Conservation (phyloP, 2,113 vertebrate species). For the Spea bombifrons region DNA sequence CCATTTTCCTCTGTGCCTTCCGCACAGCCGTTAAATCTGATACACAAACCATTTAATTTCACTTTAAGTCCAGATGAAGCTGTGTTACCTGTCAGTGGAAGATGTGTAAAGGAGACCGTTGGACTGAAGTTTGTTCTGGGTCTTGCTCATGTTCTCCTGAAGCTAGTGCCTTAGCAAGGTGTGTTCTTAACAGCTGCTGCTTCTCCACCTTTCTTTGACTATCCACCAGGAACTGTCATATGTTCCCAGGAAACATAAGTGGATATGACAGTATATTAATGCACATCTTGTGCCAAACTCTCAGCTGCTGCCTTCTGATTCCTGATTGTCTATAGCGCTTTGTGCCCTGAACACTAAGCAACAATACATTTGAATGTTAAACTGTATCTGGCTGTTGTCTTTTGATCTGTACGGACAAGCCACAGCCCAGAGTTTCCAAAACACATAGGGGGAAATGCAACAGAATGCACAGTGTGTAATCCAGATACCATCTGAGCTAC, state of each 20-base stretch:
- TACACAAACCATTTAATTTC: constrained; percentile 4
- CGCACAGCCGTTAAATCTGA: neutral
- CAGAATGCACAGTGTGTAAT: constrained; percentile 2
- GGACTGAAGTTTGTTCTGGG: neutral
- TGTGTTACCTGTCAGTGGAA: constrained; percentile 9
- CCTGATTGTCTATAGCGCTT: constrained; percentile 30
- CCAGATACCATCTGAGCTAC: neutral
- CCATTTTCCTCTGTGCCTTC: neutral
- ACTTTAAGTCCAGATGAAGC: constrained; percentile 11
- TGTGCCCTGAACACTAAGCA: constrained; percentile 40
- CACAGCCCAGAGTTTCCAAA: neutral
- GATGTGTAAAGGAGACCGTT: neutral
- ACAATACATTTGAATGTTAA: constrained; percentile 26
- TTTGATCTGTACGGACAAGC: neutral
- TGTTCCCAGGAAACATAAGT: neutral
- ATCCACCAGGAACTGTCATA: constrained; percentile 2
- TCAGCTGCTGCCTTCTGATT: constrained; percentile 27
- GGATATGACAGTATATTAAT: neutral
- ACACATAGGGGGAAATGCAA: neutral
- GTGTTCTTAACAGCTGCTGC: constrained; percentile 30
- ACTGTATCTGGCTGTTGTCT: neutral
- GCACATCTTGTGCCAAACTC: constrained; percentile 29
- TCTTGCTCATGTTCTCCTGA: constrained; percentile 3
- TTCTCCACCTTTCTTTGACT: neutral
- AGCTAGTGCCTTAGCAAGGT: constrained; percentile 43